Conservation (phyloP, 1,140 invertebrate species). For the Aleiodes sp. region DNA sequence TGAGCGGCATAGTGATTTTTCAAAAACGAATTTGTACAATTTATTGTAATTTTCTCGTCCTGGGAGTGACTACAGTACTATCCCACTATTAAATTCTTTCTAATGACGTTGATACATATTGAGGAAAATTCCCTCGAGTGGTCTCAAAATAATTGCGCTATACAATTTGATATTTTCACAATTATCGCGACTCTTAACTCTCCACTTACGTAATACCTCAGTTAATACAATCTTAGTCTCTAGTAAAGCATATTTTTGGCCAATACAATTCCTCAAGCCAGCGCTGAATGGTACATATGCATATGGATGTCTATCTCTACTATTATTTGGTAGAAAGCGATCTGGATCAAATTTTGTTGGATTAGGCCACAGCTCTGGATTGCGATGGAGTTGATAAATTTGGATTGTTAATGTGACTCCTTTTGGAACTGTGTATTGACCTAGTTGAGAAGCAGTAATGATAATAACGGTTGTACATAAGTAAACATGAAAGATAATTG, state of each 20-base stretch:
- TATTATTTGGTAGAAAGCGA: constrained; percentile 72
- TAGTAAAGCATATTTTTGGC: constrained; percentile 68
- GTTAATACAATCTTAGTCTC: constrained; percentile 68
- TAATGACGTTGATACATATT: constrained; percentile 7
- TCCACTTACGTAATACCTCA: constrained; percentile 68
- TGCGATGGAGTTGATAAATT: constrained; percentile 72
- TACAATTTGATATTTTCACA: constrained; percentile 47
- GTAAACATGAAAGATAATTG: constrained; percentile 20
- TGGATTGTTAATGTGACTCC: constrained; percentile 67
- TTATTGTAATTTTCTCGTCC: no score
- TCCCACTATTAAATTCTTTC: no score
- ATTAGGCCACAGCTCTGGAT: constrained; percentile 73
- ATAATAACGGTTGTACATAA: neutral
- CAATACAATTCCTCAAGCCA: constrained; percentile 72
- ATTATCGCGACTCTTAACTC: constrained; percentile 60
- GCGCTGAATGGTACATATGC: constrained; percentile 74
- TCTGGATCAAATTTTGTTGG: constrained; percentile 80
- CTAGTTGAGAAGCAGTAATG: constrained; percentile 35
- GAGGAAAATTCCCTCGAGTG: constrained; percentile 36
- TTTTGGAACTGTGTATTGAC: constrained; percentile 56
- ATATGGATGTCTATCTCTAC: constrained; percentile 69
- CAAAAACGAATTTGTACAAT: no score
- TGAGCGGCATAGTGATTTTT: no score
- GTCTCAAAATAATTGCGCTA: constrained; percentile 47
- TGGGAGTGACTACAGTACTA: no score